These are phyloP conservation scores for Melanophora roralis DNA, from an alignment of 2,888 invertebrate genomes.

Conservation along the genomic window DNA sequence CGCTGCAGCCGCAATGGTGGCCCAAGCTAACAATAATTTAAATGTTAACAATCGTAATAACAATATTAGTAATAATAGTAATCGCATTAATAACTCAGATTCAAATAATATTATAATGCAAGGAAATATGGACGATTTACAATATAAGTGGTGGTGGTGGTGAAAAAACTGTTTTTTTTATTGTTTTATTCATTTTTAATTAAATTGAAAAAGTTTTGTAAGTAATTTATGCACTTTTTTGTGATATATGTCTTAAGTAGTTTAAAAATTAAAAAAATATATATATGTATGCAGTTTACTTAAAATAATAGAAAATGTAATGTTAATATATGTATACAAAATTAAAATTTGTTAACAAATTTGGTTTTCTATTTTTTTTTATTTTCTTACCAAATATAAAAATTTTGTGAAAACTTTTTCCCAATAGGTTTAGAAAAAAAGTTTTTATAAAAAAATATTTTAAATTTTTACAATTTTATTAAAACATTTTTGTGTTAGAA, in stretches of 20 bases:
- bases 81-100: constrained; percentile 66
- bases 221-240: constrained; percentile 57
- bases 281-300: neutral
- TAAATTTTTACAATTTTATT: no score
- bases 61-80: constrained; percentile 62
- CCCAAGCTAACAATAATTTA: constrained; percentile 75
- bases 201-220: neutral
- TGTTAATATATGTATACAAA: no score
- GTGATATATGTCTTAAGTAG: constrained; percentile 60
- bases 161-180: constrained; percentile 64
- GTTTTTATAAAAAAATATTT: no score
- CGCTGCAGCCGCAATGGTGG: constrained; percentile 80
- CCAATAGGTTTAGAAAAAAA: no score
- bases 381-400: no score
- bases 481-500: no score
- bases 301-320: constrained; percentile 30
- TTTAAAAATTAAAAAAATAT: constrained; percentile 17
- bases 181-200: constrained; percentile 11
- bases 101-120: constrained; percentile 75
- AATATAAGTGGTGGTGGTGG: constrained; percentile 76
- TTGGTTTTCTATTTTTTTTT: no score
- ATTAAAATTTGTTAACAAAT: no score
- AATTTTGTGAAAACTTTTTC: no score
- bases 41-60: constrained; percentile 63
- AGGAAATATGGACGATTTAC: constrained; percentile 75